Base-by-base conservation (phyloP, 2,113 vertebrate genomes). In the Dascyllus trimaculatus region DNA sequence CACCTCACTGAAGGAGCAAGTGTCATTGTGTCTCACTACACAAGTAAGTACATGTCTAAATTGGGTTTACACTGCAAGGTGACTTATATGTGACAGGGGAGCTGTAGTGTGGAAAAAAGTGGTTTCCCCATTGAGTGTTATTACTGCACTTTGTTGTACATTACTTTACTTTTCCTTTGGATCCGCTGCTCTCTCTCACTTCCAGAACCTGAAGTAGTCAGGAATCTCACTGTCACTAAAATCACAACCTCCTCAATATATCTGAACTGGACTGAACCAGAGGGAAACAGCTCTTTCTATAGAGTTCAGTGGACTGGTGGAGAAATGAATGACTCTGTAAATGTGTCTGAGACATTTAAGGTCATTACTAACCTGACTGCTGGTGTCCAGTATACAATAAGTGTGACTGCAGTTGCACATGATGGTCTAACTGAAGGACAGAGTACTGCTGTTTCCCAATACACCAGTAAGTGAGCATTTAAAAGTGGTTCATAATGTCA, bases 361-460 rank as follows among this genome's bases (percentile, higher is more conserved):
- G 83, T 35, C 21, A 29, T 90, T 1, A 77, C 11, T 73, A 1
- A 38, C 24, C 85, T 91, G 66, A 86, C 45, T 78, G 6, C 87
- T 85, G 88, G 84, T 43, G 48, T 56, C 0, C 43, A 66, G 11
- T 91, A 76, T 32, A 1, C 4, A 2, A 25, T 79, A 5, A 75
- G 0, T 60, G 64, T 84, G 1, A 38, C 35, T 54, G 64, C 81
- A 48, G 52, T 71, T 25, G 54, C 75, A 53, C 53, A 0, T 15
- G 71, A 79, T 17, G 5, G 5, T 1, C 0, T 0, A 1, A 71
- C 71, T 64, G 18, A 35, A 0, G 65, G 75, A 59, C 3, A 5
- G 2, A n/a, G 5, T 19, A 6, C 3, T 5, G 6, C 4, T n/a
- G n/a, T 21, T 4, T 21, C 48, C n/a, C n/a, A 19, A 5, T 51